Evolutionary conservation across 2,797 vertebrate genomes (phyloP), one percentile per base, ranked within the genome.

Genomic region (Crenuchus spilurus): DNA sequence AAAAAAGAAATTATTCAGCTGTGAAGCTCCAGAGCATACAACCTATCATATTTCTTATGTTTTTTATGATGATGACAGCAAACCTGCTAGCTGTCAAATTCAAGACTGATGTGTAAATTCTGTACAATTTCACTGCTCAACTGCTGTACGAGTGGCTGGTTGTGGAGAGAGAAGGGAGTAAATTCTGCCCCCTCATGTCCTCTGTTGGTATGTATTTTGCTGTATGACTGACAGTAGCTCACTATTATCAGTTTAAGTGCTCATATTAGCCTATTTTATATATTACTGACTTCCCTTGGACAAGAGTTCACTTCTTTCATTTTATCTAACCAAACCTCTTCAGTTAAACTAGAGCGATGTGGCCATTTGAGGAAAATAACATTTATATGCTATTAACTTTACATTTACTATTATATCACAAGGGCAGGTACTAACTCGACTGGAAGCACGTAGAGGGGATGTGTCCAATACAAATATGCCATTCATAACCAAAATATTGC

Each of bases 131-230:
- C 48, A 51, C 16, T 57, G 54, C 35, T 16, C 16, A 8, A 9
- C 16, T 24, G 28, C 30, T 18, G n/a, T 4, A n/a, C 1, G 30
- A 18, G 14, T 3, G 54, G 20, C 9, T n/a, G 26, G 26, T 16
- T 57, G 20, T 9, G 31, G 20, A 33, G 30, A n/a, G 9, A 18
- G 10, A 51, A 51, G 48, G 48, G 20, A 51, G 48, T 24, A 8
- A 51, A 51, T 24, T 51, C 48, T 51, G 48, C 48, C 48, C 48
- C 48, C 48, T 51, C 48, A 51, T 51, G 48, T 51, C 20, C 48
- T 51, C 5, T 51, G 20, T 20, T 8, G 10, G 48, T 22, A 51
- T 51, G 48, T 10, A 24, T 4, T 51, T 24, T 24, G 2, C 44
- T 20, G 44, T 46, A n/a, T 7, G 20, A 3, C 20, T 24, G 2